Percentiles rank a stretch among this genome's conserved stretches.
Conservation (phyloP, 2,113 vertebrate species). For the Chloropsis cyanopogon region DNA sequence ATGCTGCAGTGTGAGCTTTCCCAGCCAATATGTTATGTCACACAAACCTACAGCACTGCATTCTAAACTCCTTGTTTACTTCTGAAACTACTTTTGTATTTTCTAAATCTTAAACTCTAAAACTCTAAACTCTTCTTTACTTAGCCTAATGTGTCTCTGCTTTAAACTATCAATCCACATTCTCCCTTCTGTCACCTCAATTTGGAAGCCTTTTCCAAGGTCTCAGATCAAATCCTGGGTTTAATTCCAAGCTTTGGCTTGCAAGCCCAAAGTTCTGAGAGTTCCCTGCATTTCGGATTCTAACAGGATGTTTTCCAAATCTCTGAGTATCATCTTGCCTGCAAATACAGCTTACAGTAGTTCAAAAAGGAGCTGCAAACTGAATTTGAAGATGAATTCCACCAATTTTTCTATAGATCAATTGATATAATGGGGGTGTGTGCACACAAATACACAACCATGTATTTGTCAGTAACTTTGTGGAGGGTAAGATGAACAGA, state of each 20-base stretch:
- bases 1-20: neutral
- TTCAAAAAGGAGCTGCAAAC: neutral
- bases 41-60: neutral
- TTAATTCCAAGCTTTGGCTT: neutral
- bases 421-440: rapidly evolving
- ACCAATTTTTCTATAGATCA: neutral
- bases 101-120: neutral
- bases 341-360: neutral
- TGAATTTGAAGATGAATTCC: neutral
- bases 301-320: neutral
- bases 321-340: neutral
- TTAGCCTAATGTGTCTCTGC: neutral
- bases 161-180: neutral
- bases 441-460: neutral
- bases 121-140: neutral
- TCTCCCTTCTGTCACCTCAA: neutral
- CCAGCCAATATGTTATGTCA: neutral
- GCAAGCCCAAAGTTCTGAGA: no score
- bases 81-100: neutral
- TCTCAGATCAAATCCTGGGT: neutral
- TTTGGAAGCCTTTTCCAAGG: neutral
- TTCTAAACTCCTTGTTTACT: neutral
- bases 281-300: neutral
- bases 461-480: neutral
- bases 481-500: neutral